These are phyloP conservation scores for Leptogaster cylindrica DNA, from an alignment of 2,888 invertebrate genomes.

Conservation along the genomic window DNA sequence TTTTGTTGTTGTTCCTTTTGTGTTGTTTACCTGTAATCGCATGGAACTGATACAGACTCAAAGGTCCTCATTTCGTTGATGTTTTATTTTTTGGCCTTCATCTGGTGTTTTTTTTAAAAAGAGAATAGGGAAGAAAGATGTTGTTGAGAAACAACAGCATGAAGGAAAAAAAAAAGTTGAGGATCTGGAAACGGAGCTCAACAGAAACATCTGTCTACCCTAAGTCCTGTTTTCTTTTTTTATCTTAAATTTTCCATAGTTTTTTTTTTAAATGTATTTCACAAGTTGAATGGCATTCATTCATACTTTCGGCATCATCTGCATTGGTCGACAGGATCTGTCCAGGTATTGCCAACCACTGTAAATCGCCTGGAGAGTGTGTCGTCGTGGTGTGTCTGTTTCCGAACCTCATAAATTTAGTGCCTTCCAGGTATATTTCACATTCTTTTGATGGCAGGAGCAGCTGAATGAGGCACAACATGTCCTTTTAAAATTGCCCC, in stretches of 20 bases:
- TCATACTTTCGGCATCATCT: slow-evolving; percentile 25
- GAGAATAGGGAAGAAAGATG: slow-evolving; percentile 1
- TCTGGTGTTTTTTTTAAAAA: neutral
- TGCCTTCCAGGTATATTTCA: neutral
- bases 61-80: slow-evolving; percentile 21
- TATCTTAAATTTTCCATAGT: neutral
- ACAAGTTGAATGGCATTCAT: slow-evolving; percentile 31
- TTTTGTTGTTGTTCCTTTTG: neutral
- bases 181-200: neutral
- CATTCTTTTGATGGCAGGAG: neutral
- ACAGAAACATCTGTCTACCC: slow-evolving; percentile 31
- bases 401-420: neutral
- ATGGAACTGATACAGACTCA: slow-evolving; percentile 12
- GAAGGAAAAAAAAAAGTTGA: slow-evolving; percentile 14
- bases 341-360: neutral
- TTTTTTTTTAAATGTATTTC: no score
- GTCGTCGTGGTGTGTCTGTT: neutral
- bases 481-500: slow-evolving; percentile 7
- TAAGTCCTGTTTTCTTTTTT: slow-evolving; percentile 1
- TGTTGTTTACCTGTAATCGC: neutral
- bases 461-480: slow-evolving; percentile 31
- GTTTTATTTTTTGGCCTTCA: slow-evolving; percentile 22
- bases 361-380: neutral
- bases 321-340: neutral
- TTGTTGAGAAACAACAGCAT: slow-evolving; percentile 1